A percentile compares a stretch with the other conserved stretches of the same genome.
Conservation (phyloP, 2,113 vertebrate species). For the Neopipo cinnamomea region DNA sequence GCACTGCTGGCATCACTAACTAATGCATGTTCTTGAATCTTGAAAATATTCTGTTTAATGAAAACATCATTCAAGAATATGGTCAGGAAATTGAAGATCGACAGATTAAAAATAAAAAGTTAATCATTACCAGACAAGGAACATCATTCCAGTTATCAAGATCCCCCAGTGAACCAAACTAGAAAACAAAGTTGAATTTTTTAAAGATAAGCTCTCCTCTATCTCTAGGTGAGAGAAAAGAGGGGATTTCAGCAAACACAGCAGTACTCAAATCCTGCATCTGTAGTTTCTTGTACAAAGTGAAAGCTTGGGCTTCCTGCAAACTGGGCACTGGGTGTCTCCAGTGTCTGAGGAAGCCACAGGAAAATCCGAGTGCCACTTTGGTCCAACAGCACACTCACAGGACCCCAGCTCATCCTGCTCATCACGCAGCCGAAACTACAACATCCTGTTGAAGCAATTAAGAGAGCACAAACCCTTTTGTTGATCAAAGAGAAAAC, state of each 20-base stretch:
- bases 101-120: background rate
- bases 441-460: background rate
- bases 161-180: background rate
- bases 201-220: background rate
- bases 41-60: background rate
- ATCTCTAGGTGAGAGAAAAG: background rate
- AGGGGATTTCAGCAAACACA: background rate
- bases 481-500: background rate
- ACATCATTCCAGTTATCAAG: background rate
- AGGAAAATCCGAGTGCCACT: accelerated
- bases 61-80: background rate
- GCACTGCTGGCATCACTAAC: background rate
- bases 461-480: background rate
- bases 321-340: background rate
- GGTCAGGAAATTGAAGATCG: background rate
- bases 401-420: background rate
- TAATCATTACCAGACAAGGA: background rate
- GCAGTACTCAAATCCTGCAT: background rate
- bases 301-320: background rate
- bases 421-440: accelerated
- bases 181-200: background rate
- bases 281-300: background rate
- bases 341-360: background rate
- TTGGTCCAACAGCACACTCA: accelerated
- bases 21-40: background rate